These are phyloP conservation scores for Strigamia transsilvanica DNA, from an alignment of 2,888 invertebrate genomes.

Conservation along the genomic window DNA sequence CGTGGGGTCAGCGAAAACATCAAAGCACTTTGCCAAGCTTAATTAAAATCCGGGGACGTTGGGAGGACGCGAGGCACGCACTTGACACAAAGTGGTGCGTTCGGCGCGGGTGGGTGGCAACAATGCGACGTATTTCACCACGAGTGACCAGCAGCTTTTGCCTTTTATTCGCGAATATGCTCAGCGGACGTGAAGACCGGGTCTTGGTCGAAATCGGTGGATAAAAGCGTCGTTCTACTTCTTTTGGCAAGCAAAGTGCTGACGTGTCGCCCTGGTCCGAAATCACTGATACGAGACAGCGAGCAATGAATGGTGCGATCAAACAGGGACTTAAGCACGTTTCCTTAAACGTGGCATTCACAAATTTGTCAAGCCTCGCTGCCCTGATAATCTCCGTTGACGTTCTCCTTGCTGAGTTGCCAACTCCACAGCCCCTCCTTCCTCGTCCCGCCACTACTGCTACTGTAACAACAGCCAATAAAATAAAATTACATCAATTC, in stretches of 20 bases:
- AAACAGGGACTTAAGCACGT: slow-evolving; percentile 8
- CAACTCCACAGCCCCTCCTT: background rate
- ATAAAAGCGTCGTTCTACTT: slow-evolving; percentile 3
- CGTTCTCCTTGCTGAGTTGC: background rate
- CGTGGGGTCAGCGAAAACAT: background rate
- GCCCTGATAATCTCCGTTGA: slow-evolving; percentile 2
- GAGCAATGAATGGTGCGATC: slow-evolving; percentile 8
- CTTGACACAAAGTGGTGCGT: background rate
- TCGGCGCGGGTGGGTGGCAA: background rate
- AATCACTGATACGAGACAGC: slow-evolving; percentile 3
- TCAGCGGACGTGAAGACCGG: background rate
- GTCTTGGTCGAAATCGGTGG: background rate
- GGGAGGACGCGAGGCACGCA: background rate
- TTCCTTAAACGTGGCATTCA: slow-evolving; percentile 8
- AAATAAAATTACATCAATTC: no score
- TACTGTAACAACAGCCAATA: background rate
- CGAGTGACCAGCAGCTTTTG: background rate
- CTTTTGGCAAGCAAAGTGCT: slow-evolving; percentile 8
- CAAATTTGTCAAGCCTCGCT: slow-evolving; percentile 8
- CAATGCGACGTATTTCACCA: background rate
- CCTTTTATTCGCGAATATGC: background rate
- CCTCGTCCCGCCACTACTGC: background rate
- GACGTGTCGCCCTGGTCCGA: slow-evolving; percentile 8
- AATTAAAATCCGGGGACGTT: background rate
- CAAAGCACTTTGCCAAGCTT: slow-evolving; percentile 2